These are phyloP conservation scores for Crotalus helleri DNA, from an alignment of 2,113 vertebrate genomes.

Conservation along the genomic window DNA sequence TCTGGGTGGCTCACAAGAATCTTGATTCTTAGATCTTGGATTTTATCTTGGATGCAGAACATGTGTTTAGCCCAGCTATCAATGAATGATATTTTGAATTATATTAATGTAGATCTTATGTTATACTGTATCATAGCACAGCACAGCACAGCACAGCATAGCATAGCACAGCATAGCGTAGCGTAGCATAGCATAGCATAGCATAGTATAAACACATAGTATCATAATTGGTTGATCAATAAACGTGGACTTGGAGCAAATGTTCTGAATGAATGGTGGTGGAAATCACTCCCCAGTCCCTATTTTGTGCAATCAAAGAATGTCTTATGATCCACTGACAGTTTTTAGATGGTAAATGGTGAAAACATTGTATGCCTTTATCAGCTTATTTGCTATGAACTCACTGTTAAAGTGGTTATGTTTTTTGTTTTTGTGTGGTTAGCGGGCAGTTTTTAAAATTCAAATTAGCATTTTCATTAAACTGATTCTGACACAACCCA, in stretches of 20 bases:
- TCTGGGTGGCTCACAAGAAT: neutral
- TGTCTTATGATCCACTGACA: neutral
- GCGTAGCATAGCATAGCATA: too few species aligned
- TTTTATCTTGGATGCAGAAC: neutral
- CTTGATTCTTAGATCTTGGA: neutral
- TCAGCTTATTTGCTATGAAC: neutral
- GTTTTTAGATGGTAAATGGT: neutral
- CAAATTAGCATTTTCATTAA: constrained; percentile 9
- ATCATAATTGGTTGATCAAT: neutral
- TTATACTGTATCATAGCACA: neutral
- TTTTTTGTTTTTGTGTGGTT: neutral
- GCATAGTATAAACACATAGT: too few species aligned
- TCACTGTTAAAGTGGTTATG: neutral
- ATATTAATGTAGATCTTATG: neutral
- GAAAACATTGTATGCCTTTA: neutral
- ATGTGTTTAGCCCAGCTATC: neutral
- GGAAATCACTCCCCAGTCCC: neutral
- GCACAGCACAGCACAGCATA: too few species aligned
- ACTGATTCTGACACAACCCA: constrained; percentile 7
- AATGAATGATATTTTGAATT: neutral
- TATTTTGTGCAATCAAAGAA: neutral
- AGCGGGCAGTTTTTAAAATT: neutral
- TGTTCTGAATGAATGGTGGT: too few species aligned
- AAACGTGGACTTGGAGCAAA: neutral
- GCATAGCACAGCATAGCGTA: too few species aligned